A percentile compares a stretch with the other conserved stretches of the same genome.
Evolutionary conservation across 1,140 invertebrate genomes (phyloP).

Genomic region (Drosophila bocki): DNA sequence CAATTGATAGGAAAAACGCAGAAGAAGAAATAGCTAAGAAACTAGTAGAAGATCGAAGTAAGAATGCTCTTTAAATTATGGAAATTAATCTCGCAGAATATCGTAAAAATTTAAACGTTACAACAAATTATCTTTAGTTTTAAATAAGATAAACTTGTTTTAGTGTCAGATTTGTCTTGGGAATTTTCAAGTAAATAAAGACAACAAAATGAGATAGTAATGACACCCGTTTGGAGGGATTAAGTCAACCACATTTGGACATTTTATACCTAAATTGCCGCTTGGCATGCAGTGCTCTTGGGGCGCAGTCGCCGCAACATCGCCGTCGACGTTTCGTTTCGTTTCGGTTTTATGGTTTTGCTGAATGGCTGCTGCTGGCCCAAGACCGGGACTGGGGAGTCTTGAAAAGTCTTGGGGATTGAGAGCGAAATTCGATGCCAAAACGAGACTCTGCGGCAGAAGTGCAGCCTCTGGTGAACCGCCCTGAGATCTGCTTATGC

Average conservation of each 20-base stretch:
- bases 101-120: neutral
- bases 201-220: neutral
- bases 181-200: neutral
- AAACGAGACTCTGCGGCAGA: slow-evolving; percentile 42
- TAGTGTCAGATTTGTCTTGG: neutral
- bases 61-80: slow-evolving; percentile 4
- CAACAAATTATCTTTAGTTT: neutral
- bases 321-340: slow-evolving; percentile 56
- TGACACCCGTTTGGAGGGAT: slow-evolving; percentile 8
- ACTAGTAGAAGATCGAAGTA: neutral
- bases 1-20: slow-evolving; percentile 71
- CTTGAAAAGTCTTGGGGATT: slow-evolving; percentile 9
- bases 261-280: slow-evolving; percentile 80
- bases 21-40: neutral
- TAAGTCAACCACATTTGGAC: slow-evolving; percentile 73
- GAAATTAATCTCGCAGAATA: neutral
- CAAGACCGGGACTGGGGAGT: slow-evolving; percentile 20
- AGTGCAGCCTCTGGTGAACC: slow-evolving; percentile 22
- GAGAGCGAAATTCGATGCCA: slow-evolving; percentile 75
- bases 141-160: too few relatives aligned
- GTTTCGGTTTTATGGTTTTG: slow-evolving; percentile 82
- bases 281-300: slow-evolving; percentile 71
- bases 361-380: slow-evolving; percentile 54
- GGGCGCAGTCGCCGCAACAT: slow-evolving; percentile 42
- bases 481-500: slow-evolving; percentile 32